Evolutionary conservation across 2,797 vertebrate species (phyloP).

Genomic region (Eospalax fontanierii): DNA sequence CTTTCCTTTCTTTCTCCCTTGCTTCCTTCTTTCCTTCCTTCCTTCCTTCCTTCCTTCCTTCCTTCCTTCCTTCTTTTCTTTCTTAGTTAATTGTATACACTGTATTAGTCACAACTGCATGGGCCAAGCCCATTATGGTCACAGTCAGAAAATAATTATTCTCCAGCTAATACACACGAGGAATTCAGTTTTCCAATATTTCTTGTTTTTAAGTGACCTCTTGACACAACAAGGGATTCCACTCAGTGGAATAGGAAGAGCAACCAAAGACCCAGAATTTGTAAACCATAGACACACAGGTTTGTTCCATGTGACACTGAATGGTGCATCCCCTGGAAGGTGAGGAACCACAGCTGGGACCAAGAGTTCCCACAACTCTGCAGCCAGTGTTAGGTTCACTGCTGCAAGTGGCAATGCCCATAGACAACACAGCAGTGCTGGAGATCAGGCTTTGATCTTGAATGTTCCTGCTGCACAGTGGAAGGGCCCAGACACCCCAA

Average conservation of each 20-base stretch:
- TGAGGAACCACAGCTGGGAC: neutral
- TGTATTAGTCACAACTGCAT: slow-evolving; percentile 27
- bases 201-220: slow-evolving; percentile 80
- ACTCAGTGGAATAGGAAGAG: slow-evolving; percentile 59
- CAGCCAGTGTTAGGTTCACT: neutral
- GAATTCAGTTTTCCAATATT: slow-evolving; percentile 64
- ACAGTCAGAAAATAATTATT: slow-evolving; percentile 69
- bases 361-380: neutral
- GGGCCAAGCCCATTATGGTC: neutral
- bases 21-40: too few species aligned
- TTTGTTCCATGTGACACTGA: neutral
- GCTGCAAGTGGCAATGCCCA: too few species aligned
- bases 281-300: neutral
- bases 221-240: slow-evolving; percentile 89
- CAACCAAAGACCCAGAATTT: neutral
- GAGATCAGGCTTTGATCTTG: too few species aligned
- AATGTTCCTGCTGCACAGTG: too few species aligned
- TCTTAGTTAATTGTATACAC: slow-evolving; percentile 73
- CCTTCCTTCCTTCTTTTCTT: too few species aligned
- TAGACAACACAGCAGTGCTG: too few species aligned
- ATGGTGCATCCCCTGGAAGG: neutral
- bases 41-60: too few species aligned
- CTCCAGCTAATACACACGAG: slow-evolving; percentile 70
- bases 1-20: too few species aligned
- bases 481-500: neutral